A percentile compares a stretch with the other conserved stretches of the same genome.
Conservation (phyloP, 2,797 vertebrate genomes). For the Sebastes matsubarae region DNA sequence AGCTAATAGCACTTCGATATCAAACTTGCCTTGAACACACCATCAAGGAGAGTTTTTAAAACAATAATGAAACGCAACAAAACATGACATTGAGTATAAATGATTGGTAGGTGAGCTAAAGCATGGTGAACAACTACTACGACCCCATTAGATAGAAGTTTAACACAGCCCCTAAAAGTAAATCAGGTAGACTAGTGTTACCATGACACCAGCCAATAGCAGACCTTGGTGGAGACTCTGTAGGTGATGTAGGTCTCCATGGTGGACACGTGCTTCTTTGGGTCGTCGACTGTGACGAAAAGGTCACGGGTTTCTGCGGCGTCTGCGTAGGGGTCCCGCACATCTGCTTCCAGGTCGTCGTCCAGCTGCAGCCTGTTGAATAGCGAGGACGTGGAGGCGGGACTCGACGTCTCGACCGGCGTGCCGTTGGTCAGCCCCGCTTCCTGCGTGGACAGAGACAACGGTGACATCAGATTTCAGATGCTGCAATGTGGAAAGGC, state of each 20-base stretch:
- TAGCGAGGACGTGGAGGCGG: conserved; percentile 91
- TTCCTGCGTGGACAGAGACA: conserved; percentile 80
- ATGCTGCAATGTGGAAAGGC: neutral
- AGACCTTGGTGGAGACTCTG: conserved; percentile 95
- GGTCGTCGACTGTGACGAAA: conserved; percentile 96
- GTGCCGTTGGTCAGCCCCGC: conserved; percentile 92
- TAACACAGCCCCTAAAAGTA: neutral
- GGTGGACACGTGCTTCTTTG: conserved; percentile 96
- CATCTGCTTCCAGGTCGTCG: conserved; percentile 89
- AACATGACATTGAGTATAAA: neutral
- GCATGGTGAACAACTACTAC: neutral
- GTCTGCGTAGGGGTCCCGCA: conserved; percentile 86
- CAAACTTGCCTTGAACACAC: neutral
- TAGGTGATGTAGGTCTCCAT: conserved; percentile 99
- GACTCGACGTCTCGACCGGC: conserved; percentile 91
- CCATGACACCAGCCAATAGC: conserved; percentile 28
- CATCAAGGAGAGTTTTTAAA: neutral
- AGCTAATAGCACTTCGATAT: neutral
- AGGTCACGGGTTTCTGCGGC: conserved; percentile 89
- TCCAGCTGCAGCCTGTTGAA: conserved; percentile 95
- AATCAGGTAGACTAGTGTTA: neutral
- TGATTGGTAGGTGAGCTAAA: neutral
- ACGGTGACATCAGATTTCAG: conserved; percentile 2
- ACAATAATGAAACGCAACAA: neutral
- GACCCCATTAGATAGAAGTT: neutral